These are phyloP conservation scores for Drosophila bipectinata DNA, from an alignment of 1,140 invertebrate genomes.

Conservation along the genomic window DNA sequence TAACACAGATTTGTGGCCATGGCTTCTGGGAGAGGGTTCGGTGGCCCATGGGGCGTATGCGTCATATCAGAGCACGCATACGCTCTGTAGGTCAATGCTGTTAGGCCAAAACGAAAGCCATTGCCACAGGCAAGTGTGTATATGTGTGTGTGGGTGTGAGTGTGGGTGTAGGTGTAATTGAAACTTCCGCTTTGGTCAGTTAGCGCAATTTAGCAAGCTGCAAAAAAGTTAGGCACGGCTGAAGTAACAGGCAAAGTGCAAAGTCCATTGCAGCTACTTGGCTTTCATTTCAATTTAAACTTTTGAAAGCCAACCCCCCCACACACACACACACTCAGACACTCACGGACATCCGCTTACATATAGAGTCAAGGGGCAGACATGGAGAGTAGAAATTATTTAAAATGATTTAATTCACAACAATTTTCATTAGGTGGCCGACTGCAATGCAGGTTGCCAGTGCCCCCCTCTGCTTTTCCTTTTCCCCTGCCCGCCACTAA, in stretches of 20 bases:
- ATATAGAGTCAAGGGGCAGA: constrained; percentile 3
- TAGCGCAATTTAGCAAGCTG: constrained; percentile 81
- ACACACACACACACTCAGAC: constrained; percentile 10
- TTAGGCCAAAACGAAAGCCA: constrained; percentile 37
- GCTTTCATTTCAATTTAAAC: constrained; percentile 81
- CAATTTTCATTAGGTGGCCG: constrained; percentile 75
- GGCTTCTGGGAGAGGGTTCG: constrained; percentile 25
- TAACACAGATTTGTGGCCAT: constrained; percentile 79
- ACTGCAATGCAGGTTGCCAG: constrained; percentile 70
- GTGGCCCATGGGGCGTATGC: constrained; percentile 67
- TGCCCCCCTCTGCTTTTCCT: background rate
- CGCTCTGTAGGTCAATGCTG: constrained; percentile 76
- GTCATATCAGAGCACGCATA: constrained; percentile 71
- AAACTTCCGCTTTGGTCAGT: constrained; percentile 82
- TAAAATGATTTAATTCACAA: constrained; percentile 82
- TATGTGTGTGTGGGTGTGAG: constrained; percentile 5
- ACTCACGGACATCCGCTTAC: background rate
- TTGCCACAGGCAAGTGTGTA: constrained; percentile 12
- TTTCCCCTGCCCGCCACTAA: constrained; percentile 46
- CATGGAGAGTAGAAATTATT: constrained; percentile 72
- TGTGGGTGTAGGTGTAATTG: constrained; percentile 69
- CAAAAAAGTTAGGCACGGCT: constrained; percentile 79
- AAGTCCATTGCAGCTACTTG: constrained; percentile 80
- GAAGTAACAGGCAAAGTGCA: constrained; percentile 80
- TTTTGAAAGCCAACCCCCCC: constrained; percentile 51